Evolutionary conservation across 1,140 invertebrate species (phyloP).

Genomic region (Bombus confusus): DNA sequence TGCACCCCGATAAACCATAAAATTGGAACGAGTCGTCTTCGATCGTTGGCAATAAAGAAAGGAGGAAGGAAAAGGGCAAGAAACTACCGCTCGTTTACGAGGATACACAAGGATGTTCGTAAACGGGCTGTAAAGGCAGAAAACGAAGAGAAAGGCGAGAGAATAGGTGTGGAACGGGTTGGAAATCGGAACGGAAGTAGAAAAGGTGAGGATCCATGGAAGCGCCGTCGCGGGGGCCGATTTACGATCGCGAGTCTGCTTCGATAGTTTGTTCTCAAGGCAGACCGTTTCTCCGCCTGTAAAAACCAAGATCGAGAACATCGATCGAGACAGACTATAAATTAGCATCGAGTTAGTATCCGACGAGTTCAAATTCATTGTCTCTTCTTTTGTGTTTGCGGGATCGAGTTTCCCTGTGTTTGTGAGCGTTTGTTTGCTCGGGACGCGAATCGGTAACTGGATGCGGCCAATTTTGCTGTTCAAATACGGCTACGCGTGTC

Average conservation of each 20-base stretch:
- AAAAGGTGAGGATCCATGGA: conserved; percentile 42
- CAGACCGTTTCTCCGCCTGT: conserved; percentile 49
- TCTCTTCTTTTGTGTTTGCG: background rate
- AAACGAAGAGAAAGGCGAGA: background rate
- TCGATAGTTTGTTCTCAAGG: conserved; percentile 56
- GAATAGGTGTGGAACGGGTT: background rate
- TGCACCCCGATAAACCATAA: too few species aligned
- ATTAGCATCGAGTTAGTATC: conserved; percentile 73
- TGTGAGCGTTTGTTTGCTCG: too few species aligned
- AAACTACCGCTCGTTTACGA: too few species aligned
- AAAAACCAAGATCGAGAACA: conserved; percentile 41
- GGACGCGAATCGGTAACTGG: background rate
- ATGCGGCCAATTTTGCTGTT: background rate
- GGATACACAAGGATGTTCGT: conserved; percentile 22
- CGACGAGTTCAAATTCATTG: conserved; percentile 42
- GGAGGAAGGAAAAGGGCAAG: too few species aligned
- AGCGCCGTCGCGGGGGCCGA: conserved; percentile 38
- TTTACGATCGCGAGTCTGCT: conserved; percentile 58
- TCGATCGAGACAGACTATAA: conserved; percentile 71
- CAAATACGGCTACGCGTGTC: too few species aligned
- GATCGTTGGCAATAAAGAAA: too few species aligned
- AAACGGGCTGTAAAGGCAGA: conserved; percentile 38
- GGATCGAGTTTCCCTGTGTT: background rate
- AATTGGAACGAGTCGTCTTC: too few species aligned
- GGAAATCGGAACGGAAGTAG: conserved; percentile 49